Base-by-base conservation (phyloP, 1,140 invertebrate species). In the Archivesica marissinica region DNA sequence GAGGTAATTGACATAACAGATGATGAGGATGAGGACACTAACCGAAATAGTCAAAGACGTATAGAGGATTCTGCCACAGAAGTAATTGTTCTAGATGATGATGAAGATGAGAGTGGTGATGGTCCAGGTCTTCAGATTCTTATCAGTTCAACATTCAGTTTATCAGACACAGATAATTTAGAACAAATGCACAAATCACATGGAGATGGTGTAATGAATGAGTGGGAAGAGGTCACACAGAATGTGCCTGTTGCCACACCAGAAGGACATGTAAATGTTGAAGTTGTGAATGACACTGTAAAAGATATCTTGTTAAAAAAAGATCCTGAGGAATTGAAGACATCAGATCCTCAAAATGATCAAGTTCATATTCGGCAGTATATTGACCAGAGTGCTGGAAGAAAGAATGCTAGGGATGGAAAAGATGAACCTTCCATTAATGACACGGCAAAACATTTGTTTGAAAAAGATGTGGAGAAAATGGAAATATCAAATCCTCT, bases 1-100 rank as follows among this genome's bases (percentile, higher is more conserved):
- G 80, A 83, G 64, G 54, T 83, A 20, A 83, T 83, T 39, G 64
- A 70, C 28, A 83, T 83, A 20, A 83, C 47, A 6, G 80, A 83
- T 64, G 80, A 83, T 83, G 80, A 83, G 1, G 23, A 74, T 30
- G 30, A 54, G 52, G 35, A 59, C 2, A 68, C 15, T 15, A 47
- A 47, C 35, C 11, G 38, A 52, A 30, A 9, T 56, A 44, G 17
- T 0, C 52, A 56, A 4, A 30, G 61, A 41, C 15, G 44, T 3
- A 44, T 50, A 25, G 11, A 35, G 17, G 30, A n/a, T 30, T 2
- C 9, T 44, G 30, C 47, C 41, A 54, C 66, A 13, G 80, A 83
- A 64, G 70, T 83, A n/a, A 75, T 83, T 61, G 44, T 74, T 23
- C 7, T 83, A 7, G 80, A 75, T 61, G 80, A 83, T 83, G 80